Base-by-base conservation (phyloP, 2,797 vertebrate genomes). In the Monodelphis domestica region DNA sequence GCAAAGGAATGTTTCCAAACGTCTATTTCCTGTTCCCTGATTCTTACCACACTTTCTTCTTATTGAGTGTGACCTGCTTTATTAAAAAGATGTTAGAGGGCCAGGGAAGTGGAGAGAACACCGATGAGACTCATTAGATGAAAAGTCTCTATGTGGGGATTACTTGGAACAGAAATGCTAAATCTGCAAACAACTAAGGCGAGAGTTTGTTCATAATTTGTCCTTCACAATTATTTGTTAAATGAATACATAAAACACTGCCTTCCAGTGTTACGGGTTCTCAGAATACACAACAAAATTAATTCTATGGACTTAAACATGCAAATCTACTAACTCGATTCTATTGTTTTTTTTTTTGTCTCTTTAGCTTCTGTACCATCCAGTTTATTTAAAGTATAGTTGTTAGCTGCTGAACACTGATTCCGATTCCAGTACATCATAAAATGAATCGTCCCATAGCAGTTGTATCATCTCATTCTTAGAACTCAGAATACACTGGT, bases 1-100 rank as follows among this genome's bases (percentile, higher is more conserved):
- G 91, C 55, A 97, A 97, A 97, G 93, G 93, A 94, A 98, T 97
- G 95, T 53, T 91, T 95, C 70, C 94, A 94, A 92, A 96, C 51
- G 93, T 33, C 95, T 10, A 59, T 1, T 53, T 78, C 91, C 92
- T 54, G 45, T 92, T 89, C 93, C 91, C 45, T 94, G 93, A 95
- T 95, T 91, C 95, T n/a, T 55, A 93, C n/a, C n/a, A n/a, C 88
- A 96, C 95, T 95, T 87, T 15, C 33, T 96, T 96, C 50, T 93
- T 30, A 90, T 94, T 95, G 92, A 93, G 33, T 50, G 11, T 91
- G 30, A 59, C 97, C 96, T 56, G 54, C 29, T 78, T 97, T 96
- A 26, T 54, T 94, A 95, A 93, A 91, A 78, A 97, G 12, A 33
- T 33, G 21, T 26, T 24, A 94, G 91, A 54, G 95, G 51, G 7